Evolutionary conservation across 2,113 vertebrate genomes (phyloP).

Genomic region (Sinocyclocheilus anophthalmus): DNA sequence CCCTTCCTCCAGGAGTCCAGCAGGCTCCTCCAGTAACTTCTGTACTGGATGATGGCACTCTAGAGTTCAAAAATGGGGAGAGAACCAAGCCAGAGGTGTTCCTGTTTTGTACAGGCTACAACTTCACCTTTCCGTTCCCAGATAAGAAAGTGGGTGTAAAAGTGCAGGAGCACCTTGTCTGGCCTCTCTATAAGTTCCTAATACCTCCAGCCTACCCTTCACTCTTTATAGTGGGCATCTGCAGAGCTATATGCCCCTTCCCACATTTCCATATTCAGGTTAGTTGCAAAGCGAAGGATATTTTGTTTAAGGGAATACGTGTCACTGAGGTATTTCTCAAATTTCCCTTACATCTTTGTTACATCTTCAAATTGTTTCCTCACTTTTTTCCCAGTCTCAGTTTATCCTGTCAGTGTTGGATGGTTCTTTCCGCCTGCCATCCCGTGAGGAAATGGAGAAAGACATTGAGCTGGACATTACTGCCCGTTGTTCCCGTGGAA

Average conservation of each 20-base stretch:
- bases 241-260: constrained; percentile 80
- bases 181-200: constrained; percentile 76
- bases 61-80: constrained; percentile 71
- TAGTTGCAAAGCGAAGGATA: not conserved
- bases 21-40: constrained; percentile 65
- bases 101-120: constrained; percentile 83
- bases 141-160: constrained; percentile 65
- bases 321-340: not conserved
- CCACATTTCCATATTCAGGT: constrained; percentile 81
- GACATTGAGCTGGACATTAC: constrained; percentile 58
- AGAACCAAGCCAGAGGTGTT: constrained; percentile 68
- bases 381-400: constrained; percentile 43
- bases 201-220: constrained; percentile 77
- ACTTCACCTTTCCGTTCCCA: constrained; percentile 77
- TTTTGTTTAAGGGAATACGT: not conserved
- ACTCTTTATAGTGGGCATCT: constrained; percentile 79
- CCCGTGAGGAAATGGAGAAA: constrained; percentile 64
- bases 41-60: constrained; percentile 64
- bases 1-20: constrained; percentile 68
- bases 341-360: too few species aligned
- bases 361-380: not conserved
- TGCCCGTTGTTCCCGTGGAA: constrained; percentile 49
- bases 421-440: constrained; percentile 64
- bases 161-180: constrained; percentile 69
- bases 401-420: constrained; percentile 68